Base-by-base conservation (phyloP, 2,888 invertebrate genomes). In the Cephus pygmeus region DNA sequence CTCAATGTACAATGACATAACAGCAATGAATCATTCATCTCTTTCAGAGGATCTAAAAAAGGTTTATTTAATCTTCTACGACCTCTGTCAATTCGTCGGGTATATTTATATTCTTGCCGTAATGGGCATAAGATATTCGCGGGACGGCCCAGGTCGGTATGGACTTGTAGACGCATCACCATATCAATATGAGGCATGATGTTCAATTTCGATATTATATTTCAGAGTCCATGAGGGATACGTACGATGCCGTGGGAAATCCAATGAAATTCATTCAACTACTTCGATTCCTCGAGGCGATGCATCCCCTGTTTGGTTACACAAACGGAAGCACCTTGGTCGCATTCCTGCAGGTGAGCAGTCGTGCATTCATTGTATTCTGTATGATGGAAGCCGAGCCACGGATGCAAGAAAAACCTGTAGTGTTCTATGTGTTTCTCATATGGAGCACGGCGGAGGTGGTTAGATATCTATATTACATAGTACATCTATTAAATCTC, bases 391-490 rank as follows among this genome's bases (percentile, higher is more conserved):
- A 97, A 82, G 94, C 95, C 9, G 98, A 98, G 88, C 95, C 96
- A 0, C 93, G 97, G 36, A 95, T 99, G 94, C 98, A 98, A 90
- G 94, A 94, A 4, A 97, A 97, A 86, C 97, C 97, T 0, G 96
- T 96, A 0, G 94, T 98, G 0, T 98, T 96, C 91, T 97, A 96
- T 89, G 92, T 99, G n/a, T 97, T 98, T 88, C 87, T 96, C 4
- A 93, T 96, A 12, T 99, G 98, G 97, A 94, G 96, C 76, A 87
- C 94, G 11, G 94, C 97, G 75, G 98, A 99, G 92, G 90, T 98
- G 30, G 93, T 98, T 83, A 97, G 98, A 86, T 99, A 98, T 92
- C 98, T 98, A 0, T 99, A 96, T 92, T 99, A 99, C 92, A 95
- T 98, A 88, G 93, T 96, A 0, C 95, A 96, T 87, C 92, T 97